phyloP scores from a whole-genome alignment of 1,140 invertebrate genomes.

The Asbolus verrucosus region DNA sequence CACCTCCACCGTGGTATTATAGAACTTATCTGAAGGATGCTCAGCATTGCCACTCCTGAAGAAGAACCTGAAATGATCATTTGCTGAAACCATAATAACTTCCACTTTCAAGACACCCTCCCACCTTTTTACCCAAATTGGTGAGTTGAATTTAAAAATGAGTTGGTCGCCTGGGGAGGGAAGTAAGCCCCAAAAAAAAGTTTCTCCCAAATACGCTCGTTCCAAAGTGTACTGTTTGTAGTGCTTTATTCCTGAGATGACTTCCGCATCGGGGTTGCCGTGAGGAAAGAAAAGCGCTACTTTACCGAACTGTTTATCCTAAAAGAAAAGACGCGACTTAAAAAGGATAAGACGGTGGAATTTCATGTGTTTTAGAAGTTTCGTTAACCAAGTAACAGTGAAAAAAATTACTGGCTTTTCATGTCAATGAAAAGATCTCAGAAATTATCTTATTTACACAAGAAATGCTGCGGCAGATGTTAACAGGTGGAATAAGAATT shows the following conservation, averaged over 20 bases:
- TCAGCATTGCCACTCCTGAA: constrained; percentile 94
- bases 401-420: constrained; percentile 2
- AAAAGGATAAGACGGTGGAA: constrained; percentile 19
- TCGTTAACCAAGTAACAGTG: neutral
- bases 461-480: neutral
- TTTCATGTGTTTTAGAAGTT: too few relatives aligned
- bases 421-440: neutral
- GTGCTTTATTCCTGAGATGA: constrained; percentile 83
- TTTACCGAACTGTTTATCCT: constrained; percentile 95
- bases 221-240: constrained; percentile 87
- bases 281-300: constrained; percentile 85
- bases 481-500: neutral
- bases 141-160: constrained; percentile 83
- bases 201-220: constrained; percentile 88
- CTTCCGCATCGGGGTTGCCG: constrained; percentile 80
- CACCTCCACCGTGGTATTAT: constrained; percentile 90
- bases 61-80: constrained; percentile 75
- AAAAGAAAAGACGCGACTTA: constrained; percentile 29
- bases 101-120: constrained; percentile 2
- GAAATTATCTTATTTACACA: constrained; percentile 13
- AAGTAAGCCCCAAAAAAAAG: constrained; percentile 93
- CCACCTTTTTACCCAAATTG: constrained; percentile 83
- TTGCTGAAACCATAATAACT: neutral
- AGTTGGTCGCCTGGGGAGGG: constrained; percentile 87
- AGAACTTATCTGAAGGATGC: constrained; percentile 91